Evolutionary conservation across 2,888 invertebrate species (phyloP).

Genomic region (Cryptus armator): DNA sequence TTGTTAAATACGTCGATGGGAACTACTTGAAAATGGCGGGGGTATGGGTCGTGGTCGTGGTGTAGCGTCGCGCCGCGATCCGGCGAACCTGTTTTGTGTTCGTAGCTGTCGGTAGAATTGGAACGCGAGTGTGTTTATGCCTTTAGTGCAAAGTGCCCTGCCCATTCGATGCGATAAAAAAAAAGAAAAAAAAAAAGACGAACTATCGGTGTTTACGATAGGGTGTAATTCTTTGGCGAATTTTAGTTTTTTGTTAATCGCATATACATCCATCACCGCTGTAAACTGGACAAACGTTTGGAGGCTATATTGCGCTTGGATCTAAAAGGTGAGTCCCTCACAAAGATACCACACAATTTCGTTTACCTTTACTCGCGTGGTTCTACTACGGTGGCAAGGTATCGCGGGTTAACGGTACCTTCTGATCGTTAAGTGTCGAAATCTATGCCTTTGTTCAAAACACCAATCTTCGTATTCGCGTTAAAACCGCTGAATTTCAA

Average conservation of each 20-base stretch:
- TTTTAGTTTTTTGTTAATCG: not conserved
- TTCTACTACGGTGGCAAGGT: slow-evolving; percentile 9
- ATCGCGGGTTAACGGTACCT: slow-evolving; percentile 26
- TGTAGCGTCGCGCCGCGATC: slow-evolving; percentile 77
- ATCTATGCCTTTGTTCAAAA: not conserved
- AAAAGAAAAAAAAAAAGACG: slow-evolving; percentile 28
- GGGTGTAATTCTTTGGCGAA: slow-evolving; percentile 37
- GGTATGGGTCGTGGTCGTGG: slow-evolving; percentile 74
- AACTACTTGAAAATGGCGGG: slow-evolving; percentile 79
- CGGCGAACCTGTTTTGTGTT: slow-evolving; percentile 78
- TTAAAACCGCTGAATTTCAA: not conserved
- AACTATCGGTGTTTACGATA: slow-evolving; percentile 32
- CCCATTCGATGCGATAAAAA: slow-evolving; percentile 65
- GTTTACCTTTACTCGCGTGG: slow-evolving; percentile 42
- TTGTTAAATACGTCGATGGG: slow-evolving; percentile 61
- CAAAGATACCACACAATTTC: slow-evolving; percentile 35
- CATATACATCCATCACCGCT: slow-evolving; percentile 1
- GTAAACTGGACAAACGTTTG: slow-evolving; percentile 20
- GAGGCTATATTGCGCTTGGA: slow-evolving; percentile 59
- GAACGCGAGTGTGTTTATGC: slow-evolving; percentile 79
- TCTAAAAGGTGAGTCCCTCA: slow-evolving; percentile 66
- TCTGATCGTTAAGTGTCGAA: not conserved
- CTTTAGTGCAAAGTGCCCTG: slow-evolving; percentile 72
- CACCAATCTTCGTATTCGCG: not conserved
- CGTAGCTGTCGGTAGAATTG: slow-evolving; percentile 78